These are phyloP conservation scores for Drosophila ustulata DNA, from an alignment of 2,888 invertebrate genomes.

Conservation along the genomic window DNA sequence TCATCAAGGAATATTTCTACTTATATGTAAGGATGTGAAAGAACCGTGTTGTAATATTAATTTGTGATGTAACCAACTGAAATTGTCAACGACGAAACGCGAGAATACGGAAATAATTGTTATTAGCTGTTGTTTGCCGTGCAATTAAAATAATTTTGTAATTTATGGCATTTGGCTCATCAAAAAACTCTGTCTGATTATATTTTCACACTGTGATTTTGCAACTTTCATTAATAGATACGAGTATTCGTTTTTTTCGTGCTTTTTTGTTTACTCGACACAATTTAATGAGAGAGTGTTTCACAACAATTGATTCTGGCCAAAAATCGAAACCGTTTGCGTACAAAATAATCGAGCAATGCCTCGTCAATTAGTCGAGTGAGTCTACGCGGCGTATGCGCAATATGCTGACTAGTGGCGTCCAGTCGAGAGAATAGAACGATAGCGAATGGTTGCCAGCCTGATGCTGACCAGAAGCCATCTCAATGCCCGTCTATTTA, in stretches of 20 bases:
- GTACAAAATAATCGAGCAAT: slow-evolving; percentile 10
- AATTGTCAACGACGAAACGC: slow-evolving; percentile 17
- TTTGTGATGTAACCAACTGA: not conserved
- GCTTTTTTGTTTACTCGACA: slow-evolving; percentile 22
- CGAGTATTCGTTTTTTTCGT: not conserved
- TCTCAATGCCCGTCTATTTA: slow-evolving; percentile 3
- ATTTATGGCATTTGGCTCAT: slow-evolving; percentile 26
- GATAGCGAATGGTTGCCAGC: too few species aligned
- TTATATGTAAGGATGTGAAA: slow-evolving; percentile 40
- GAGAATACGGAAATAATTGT: slow-evolving; percentile 6
- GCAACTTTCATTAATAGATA: slow-evolving; percentile 15
- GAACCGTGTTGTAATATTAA: not conserved
- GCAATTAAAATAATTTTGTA: slow-evolving; percentile 37
- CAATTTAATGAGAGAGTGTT: slow-evolving; percentile 7
- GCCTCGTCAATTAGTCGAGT: not conserved
- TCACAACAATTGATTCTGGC: slow-evolving; percentile 3
- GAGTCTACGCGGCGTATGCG: slow-evolving; percentile 43
- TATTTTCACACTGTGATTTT: slow-evolving; percentile 27
- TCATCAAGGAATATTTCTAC: not conserved
- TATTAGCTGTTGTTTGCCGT: slow-evolving; percentile 19
- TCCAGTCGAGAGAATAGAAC: not conserved
- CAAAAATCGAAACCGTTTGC: slow-evolving; percentile 9
- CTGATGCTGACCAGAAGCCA: not conserved
- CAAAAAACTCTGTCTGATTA: slow-evolving; percentile 8
- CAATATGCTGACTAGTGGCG: slow-evolving; percentile 14